A percentile compares a stretch with the other conserved stretches of the same genome.
Conservation (phyloP, 2,797 vertebrate species). For the Falco biarmicus region DNA sequence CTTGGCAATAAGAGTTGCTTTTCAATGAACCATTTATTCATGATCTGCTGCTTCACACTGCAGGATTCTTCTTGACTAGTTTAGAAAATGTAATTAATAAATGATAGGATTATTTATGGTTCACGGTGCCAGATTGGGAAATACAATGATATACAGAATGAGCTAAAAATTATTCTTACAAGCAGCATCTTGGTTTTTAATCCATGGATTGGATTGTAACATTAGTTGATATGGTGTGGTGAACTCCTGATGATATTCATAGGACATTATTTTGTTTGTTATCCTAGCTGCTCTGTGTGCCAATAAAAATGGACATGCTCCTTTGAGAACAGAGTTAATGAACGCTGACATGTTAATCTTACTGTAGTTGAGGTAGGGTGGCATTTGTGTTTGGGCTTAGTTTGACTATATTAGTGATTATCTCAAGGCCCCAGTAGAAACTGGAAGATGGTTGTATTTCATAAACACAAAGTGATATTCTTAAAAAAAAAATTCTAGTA, state of each 20-base stretch:
- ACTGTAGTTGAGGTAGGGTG: not conserved
- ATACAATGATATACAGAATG: slow-evolving; percentile 75
- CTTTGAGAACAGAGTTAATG: slow-evolving; percentile 40
- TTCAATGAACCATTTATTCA: slow-evolving; percentile 80
- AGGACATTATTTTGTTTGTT: slow-evolving; percentile 29
- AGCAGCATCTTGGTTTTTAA: slow-evolving; percentile 69
- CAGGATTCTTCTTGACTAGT: slow-evolving; percentile 79
- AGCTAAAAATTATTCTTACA: slow-evolving; percentile 67
- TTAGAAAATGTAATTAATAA: slow-evolving; percentile 83
- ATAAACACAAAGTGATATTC: not conserved
- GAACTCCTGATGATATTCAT: slow-evolving; percentile 63
- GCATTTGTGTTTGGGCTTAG: not conserved
- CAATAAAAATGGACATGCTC: slow-evolving; percentile 51
- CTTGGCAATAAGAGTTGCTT: slow-evolving; percentile 80
- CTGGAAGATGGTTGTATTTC: slow-evolving; percentile 2
- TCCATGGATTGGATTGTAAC: slow-evolving; percentile 64
- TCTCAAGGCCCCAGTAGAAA: not conserved
- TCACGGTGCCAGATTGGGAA: slow-evolving; percentile 77
- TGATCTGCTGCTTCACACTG: slow-evolving; percentile 76
- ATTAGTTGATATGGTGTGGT: slow-evolving; percentile 56
- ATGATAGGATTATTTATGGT: slow-evolving; percentile 86
- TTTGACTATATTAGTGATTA: not conserved
- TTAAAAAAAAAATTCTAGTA: not conserved
- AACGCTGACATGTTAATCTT: not conserved
- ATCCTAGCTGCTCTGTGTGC: slow-evolving; percentile 8